A percentile compares a stretch with the other conserved stretches of the same genome.
These are phyloP conservation scores for Oncorhynchus nerka DNA, from an alignment of 2,113 vertebrate genomes.

Conservation along the genomic window DNA sequence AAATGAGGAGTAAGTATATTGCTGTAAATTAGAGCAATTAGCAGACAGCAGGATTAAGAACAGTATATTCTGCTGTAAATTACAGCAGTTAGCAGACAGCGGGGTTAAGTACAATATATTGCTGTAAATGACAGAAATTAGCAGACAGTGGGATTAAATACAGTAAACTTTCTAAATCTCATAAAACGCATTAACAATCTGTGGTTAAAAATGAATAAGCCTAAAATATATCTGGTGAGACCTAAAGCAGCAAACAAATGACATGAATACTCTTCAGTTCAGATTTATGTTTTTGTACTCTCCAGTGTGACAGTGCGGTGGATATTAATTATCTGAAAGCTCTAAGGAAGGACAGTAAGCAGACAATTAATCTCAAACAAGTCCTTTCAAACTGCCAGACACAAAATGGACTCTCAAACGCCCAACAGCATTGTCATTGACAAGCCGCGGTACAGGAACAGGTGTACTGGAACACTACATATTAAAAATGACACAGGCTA, in stretches of 20 bases:
- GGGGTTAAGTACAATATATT: background rate
- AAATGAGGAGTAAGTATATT: background rate
- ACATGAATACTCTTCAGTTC: too few species aligned
- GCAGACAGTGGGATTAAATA: background rate
- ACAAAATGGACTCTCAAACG: background rate
- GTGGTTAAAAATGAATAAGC: background rate
- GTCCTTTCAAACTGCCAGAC: background rate
- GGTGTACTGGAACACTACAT: slow-evolving; percentile 8
- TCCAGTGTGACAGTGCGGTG: background rate
- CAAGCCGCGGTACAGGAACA: slow-evolving; percentile 3
- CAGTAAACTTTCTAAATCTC: background rate
- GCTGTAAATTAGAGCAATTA: background rate
- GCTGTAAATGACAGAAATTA: background rate
- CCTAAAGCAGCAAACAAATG: too few species aligned
- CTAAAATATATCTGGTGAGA: too few species aligned
- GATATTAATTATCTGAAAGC: too few species aligned
- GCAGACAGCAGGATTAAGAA: background rate
- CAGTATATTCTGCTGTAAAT: background rate
- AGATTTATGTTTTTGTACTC: background rate
- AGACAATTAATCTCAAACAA: background rate
- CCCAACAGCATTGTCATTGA: too few species aligned
- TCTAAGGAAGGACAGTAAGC: background rate
- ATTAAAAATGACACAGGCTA: slow-evolving; percentile 12
- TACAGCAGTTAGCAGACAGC: background rate
- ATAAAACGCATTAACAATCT: background rate